Base-by-base conservation (phyloP, 2,888 invertebrate genomes). In the Bhutanitis thaidina region DNA sequence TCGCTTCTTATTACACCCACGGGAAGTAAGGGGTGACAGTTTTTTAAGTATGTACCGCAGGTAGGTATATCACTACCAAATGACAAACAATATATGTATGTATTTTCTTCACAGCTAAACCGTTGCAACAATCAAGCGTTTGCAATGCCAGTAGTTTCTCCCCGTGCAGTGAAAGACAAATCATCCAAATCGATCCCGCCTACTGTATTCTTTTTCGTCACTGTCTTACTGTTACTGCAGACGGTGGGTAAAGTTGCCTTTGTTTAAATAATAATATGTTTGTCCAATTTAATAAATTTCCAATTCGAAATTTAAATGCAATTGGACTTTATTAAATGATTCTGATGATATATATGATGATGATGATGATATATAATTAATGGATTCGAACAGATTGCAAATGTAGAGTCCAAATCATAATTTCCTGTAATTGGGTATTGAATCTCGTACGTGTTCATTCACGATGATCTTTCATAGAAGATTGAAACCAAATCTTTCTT, bases 111-210 rank as follows among this genome's bases (percentile, higher is more conserved):
- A 0, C 71, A 87, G 87, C 50, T 74, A 14, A 82, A 83, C 54
- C 79, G 82, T 10, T 89, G 89, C 66, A 89, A 89, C 56, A 83
- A 77, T 54, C 83, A 85, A 64, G 73, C 84, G 0, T 78, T 79
- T 29, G 70, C 79, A 8, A 64, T 81, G 69, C 88, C 88, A 0
- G 46, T 70, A 8, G 57, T 71, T 10, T 59, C 69, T 1, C 70
- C 73, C 37, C 52, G 57, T 37, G 25, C 60, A 39, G 36, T 67
- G 48, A 49, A 56, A 1, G 65, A 40, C 52, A 71, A 65, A 50
- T 59, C 76, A 0, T 52, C 59, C 4, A 79, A 78, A 56, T 37
- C 67, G 0, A 55, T 78, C 40, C 78, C 75, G 0, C 76, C 78
- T 0, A 75, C 77, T 0, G 75, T 86, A 1, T 52, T 87, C 7